Percentiles rank a stretch among this genome's conserved stretches.
Evolutionary conservation across 2,888 invertebrate genomes (phyloP).

Genomic region (Eupelmus urozonus): DNA sequence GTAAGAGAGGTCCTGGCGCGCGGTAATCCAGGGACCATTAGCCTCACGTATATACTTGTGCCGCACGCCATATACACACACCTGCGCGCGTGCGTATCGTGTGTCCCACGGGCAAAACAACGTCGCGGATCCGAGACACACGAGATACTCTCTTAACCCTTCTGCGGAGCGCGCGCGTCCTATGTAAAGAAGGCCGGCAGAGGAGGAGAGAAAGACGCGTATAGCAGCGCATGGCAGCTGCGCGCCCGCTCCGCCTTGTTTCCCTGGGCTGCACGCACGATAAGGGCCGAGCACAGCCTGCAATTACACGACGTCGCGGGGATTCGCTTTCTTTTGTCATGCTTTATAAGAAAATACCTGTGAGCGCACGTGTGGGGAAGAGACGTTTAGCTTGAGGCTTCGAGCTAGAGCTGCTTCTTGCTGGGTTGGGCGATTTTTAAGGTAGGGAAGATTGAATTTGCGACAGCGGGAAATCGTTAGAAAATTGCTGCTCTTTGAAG

Average conservation of each 20-base stretch:
- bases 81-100: constrained; percentile 69
- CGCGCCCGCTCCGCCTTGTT: background rate
- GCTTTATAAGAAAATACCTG: no score
- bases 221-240: constrained; percentile 27
- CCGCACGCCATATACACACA: constrained; percentile 72
- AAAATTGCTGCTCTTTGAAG: background rate
- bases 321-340: no score
- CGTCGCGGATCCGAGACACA: constrained; percentile 66
- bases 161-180: background rate
- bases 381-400: no score
- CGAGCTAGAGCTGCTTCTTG: no score
- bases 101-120: constrained; percentile 65
- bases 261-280: no score
- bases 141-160: constrained; percentile 68
- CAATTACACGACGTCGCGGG: no score
- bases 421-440: no score
- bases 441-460: no score
- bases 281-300: no score
- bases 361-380: no score
- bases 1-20: background rate
- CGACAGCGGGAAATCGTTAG: background rate
- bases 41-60: constrained; percentile 65
- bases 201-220: background rate
- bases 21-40: constrained; percentile 74
- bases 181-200: background rate